phyloP scores from a whole-genome alignment of 1,140 invertebrate genomes.

The Antheraea mylitta region DNA sequence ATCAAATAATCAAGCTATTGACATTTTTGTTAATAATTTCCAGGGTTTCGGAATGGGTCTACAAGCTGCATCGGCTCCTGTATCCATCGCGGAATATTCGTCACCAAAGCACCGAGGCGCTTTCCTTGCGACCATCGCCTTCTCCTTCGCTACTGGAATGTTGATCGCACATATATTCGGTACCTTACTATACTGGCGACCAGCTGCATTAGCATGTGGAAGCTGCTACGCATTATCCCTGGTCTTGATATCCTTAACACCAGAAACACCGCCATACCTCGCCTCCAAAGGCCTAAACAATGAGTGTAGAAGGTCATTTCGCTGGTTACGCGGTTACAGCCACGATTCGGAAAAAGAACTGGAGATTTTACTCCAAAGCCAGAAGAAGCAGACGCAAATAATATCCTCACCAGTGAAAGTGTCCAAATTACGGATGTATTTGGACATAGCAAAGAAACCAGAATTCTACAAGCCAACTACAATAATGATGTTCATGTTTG shows the following conservation, averaged over 20 bases:
- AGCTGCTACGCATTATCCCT: slow-evolving; percentile 55
- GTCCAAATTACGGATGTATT: slow-evolving; percentile 39
- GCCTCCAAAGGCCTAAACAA: slow-evolving; percentile 47
- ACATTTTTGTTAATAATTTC: slow-evolving; percentile 18
- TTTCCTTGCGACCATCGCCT: slow-evolving; percentile 67
- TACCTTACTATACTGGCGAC: slow-evolving; percentile 60
- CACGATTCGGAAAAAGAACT: slow-evolving; percentile 58
- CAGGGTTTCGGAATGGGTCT: slow-evolving; percentile 72
- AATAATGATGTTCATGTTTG: slow-evolving; percentile 73
- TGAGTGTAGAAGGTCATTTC: slow-evolving; percentile 55
- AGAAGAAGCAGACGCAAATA: slow-evolving; percentile 35
- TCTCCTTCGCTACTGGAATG: slow-evolving; percentile 70
- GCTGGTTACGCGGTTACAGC: slow-evolving; percentile 54
- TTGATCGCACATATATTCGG: slow-evolving; percentile 64
- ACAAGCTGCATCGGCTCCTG: slow-evolving; percentile 58
- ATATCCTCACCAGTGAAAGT: slow-evolving; percentile 20
- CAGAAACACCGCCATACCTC: slow-evolving; percentile 66
- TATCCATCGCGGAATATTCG: slow-evolving; percentile 69
- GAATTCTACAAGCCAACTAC: slow-evolving; percentile 69
- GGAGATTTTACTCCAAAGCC: slow-evolving; percentile 52
- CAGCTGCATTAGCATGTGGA: slow-evolving; percentile 59
- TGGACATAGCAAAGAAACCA: slow-evolving; percentile 43
- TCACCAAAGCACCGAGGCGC: slow-evolving; percentile 57
- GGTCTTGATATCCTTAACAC: slow-evolving; percentile 51
- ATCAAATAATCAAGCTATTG: too few relatives aligned